Conservation (phyloP, 1,140 invertebrate genomes). For the Bemisia tabaci region DNA sequence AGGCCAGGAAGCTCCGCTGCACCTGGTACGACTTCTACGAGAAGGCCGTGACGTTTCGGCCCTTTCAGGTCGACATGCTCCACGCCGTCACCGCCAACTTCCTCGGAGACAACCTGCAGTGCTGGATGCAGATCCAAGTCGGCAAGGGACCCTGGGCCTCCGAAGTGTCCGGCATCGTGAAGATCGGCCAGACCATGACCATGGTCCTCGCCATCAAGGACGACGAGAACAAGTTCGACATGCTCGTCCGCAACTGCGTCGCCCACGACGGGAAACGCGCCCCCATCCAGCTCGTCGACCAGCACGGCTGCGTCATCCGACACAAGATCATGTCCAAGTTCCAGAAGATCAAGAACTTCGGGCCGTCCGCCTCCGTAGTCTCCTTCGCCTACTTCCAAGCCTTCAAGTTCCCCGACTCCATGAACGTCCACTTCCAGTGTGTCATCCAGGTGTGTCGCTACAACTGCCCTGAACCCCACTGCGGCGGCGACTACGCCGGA, state of each 20-base stretch:
- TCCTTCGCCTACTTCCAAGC: slow-evolving; percentile 90
- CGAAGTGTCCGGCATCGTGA: slow-evolving; percentile 84
- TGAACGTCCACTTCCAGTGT: slow-evolving; percentile 94
- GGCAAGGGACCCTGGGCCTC: slow-evolving; percentile 92
- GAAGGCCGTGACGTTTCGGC: slow-evolving; percentile 85
- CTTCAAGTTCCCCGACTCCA: slow-evolving; percentile 91
- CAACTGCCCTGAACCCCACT: slow-evolving; percentile 64
- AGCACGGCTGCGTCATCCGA: slow-evolving; percentile 78
- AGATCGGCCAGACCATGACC: slow-evolving; percentile 93
- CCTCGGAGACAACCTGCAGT: slow-evolving; percentile 87
- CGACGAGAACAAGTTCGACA: slow-evolving; percentile 90
- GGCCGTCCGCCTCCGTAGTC: slow-evolving; percentile 75
- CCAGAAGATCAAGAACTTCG: slow-evolving; percentile 91
- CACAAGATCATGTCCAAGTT: slow-evolving; percentile 88
- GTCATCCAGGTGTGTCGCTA: slow-evolving; percentile 89
- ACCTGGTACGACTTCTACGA: slow-evolving; percentile 95
- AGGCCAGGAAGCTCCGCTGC: slow-evolving; percentile 78
- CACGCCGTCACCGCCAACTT: slow-evolving; percentile 87
- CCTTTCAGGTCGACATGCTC: slow-evolving; percentile 90
- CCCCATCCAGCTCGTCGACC: slow-evolving; percentile 87
- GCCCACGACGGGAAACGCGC: slow-evolving; percentile 87
- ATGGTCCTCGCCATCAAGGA: slow-evolving; percentile 94
- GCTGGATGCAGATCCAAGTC: slow-evolving; percentile 90
- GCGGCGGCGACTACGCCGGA: neutral
- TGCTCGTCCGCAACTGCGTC: slow-evolving; percentile 86